Evolutionary conservation across 2,797 vertebrate genomes (phyloP), one percentile per base, ranked within the genome.

Genomic region (Alectoris magna): DNA sequence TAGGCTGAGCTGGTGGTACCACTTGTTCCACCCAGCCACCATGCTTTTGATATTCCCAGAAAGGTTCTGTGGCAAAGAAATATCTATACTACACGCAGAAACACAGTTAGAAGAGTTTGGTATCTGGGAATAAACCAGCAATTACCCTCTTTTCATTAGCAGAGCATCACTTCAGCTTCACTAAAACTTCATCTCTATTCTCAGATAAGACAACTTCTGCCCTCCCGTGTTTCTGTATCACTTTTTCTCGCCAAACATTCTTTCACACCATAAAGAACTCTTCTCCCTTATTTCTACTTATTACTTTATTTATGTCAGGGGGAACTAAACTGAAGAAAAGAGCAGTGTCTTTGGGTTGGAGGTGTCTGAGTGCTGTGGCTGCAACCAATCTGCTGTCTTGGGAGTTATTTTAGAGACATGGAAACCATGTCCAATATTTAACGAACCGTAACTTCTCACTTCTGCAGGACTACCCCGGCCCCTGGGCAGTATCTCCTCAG

Each of bases 371-470:
- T 31, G 46, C 53, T 75, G 48, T 18, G 60, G 64, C 48, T 4
- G 2, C 73, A 93, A 79, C 44, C 55, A 36, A 29, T 66, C 77
- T 91, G 64, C 49, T 64, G 41, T 31, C 6, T 90, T 44, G 58
- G 64, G 46, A 93, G 73, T 71, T 74, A 68, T 51, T 79, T 74
- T 6, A 60, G 62, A 82, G 77, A 60, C 0, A 14, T 55, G 72
- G 83, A 90, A 88, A 31, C 41, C 71, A 69, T 36, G 70, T 68
- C 77, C 76, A 90, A 49, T 60, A 49, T 73, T 70, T 73, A 91
- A 93, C 31, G 51, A 93, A 87, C 60, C 38, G 6, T 14, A 15
- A 84, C 63, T 89, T 88, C 70, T 86, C 85, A 58, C 44, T 84
- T 88, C 67, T 69, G 53, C 53, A 29, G 59, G 70, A 86, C 64